Evolutionary conservation across 2,888 invertebrate species (phyloP).

Genomic region (Taphrorychus bicolor): DNA sequence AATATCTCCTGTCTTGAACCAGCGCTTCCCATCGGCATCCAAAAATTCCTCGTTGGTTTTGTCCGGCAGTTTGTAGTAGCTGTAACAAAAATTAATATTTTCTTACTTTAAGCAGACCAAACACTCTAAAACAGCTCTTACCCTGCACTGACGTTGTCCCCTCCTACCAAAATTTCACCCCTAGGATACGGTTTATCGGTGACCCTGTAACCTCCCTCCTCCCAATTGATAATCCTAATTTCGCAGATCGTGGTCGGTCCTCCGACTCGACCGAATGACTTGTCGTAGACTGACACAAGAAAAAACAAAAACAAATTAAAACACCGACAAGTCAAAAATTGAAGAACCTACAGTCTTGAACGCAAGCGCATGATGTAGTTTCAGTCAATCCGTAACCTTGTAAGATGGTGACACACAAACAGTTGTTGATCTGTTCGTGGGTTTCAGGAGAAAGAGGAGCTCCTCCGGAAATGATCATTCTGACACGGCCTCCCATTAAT

Average conservation of each 20-base stretch:
- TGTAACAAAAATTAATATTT: neutral
- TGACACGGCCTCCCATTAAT: slow-evolving; percentile 87
- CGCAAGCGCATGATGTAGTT: slow-evolving; percentile 92
- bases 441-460: slow-evolving; percentile 96
- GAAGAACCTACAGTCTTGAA: slow-evolving; percentile 73
- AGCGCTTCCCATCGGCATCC: slow-evolving; percentile 78
- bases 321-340: neutral
- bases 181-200: slow-evolving; percentile 86
- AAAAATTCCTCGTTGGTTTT: slow-evolving; percentile 92
- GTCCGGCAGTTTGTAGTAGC: slow-evolving; percentile 87
- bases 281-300: slow-evolving; percentile 59
- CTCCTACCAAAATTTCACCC: slow-evolving; percentile 78
- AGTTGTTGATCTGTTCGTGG: slow-evolving; percentile 90
- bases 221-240: slow-evolving; percentile 89
- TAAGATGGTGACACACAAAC: slow-evolving; percentile 87
- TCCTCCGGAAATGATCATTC: slow-evolving; percentile 91
- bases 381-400: slow-evolving; percentile 98
- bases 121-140: slow-evolving; percentile 19
- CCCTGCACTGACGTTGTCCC: slow-evolving; percentile 90
- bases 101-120: neutral
- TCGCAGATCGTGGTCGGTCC: slow-evolving; percentile 86
- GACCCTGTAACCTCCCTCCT: slow-evolving; percentile 89
- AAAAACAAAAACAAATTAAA: slow-evolving; percentile 15
- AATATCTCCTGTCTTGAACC: slow-evolving; percentile 98
- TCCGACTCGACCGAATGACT: slow-evolving; percentile 80